Conservation (phyloP, 2,113 vertebrate species). For the Scolopax mira region DNA sequence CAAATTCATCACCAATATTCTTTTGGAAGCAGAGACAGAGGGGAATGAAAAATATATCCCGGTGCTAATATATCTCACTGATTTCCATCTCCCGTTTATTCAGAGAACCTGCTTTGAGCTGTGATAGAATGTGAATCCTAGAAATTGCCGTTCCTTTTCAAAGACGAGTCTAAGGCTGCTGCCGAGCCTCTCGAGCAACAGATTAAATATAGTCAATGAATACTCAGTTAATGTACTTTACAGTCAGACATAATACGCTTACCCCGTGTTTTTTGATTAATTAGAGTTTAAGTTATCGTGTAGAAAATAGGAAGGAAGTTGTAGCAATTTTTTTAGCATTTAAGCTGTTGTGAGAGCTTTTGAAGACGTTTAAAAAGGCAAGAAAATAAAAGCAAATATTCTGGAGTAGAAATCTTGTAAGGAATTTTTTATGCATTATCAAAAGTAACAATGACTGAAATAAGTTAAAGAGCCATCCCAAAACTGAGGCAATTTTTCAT, state of each 20-base stretch:
- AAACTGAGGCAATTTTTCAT: neutral
- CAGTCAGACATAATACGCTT: neutral
- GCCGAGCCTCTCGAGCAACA: neutral
- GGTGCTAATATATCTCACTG: conserved; percentile 75
- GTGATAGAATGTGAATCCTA: conserved; percentile 61
- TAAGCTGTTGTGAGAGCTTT: neutral
- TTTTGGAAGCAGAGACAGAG: conserved; percentile 63
- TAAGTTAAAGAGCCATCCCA: neutral
- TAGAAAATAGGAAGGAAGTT: neutral
- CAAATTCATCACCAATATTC: conserved; percentile 82
- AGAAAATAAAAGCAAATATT: neutral
- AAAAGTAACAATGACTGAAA: neutral
- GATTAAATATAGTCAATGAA: neutral
- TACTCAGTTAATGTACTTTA: neutral
- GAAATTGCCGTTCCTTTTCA: conserved; percentile 13
- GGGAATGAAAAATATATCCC: conserved; percentile 66
- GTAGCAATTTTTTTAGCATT: neutral
- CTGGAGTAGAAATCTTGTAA: neutral
- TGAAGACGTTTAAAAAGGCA: neutral
- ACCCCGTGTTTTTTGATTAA: neutral
- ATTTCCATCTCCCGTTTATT: conserved; percentile 70
- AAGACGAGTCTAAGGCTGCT: neutral
- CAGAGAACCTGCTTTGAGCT: conserved; percentile 66
- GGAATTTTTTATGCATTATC: neutral
- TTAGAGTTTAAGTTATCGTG: neutral